Evolutionary conservation across 2,797 vertebrate species (phyloP).

Genomic region (Lutjanus argentimaculatus): DNA sequence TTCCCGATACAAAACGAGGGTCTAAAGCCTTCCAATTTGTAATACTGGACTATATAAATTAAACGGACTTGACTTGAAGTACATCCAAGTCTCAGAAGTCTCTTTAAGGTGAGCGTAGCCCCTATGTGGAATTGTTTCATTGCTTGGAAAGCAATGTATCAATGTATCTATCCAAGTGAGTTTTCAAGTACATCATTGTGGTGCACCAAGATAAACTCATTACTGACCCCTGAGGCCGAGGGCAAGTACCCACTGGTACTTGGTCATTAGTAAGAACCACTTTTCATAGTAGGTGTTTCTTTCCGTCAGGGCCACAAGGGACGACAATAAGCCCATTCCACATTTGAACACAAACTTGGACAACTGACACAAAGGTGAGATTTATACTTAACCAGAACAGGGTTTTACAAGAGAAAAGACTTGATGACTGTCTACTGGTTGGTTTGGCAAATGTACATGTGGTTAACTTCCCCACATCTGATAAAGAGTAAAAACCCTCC

Average conservation of each 20-base stretch:
- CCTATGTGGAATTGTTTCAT: neutral
- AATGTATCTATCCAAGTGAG: neutral
- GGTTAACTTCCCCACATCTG: neutral
- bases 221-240: neutral
- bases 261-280: neutral
- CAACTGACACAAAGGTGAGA: neutral
- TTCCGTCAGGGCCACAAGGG: neutral
- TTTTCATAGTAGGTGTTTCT: neutral
- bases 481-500: constrained; percentile 1
- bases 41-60: too few relatives aligned
- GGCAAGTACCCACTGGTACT: neutral
- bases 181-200: neutral
- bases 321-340: neutral
- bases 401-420: neutral
- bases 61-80: neutral
- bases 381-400: neutral
- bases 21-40: too few relatives aligned
- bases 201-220: neutral
- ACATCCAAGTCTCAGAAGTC: neutral
- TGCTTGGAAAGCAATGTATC: too few relatives aligned
- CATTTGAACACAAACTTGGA: neutral
- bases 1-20: too few relatives aligned
- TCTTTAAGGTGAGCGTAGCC: neutral
- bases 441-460: neutral
- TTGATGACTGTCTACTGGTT: neutral